phyloP scores from a whole-genome alignment of 2,113 vertebrate genomes.

The Bothrops jararaca region DNA sequence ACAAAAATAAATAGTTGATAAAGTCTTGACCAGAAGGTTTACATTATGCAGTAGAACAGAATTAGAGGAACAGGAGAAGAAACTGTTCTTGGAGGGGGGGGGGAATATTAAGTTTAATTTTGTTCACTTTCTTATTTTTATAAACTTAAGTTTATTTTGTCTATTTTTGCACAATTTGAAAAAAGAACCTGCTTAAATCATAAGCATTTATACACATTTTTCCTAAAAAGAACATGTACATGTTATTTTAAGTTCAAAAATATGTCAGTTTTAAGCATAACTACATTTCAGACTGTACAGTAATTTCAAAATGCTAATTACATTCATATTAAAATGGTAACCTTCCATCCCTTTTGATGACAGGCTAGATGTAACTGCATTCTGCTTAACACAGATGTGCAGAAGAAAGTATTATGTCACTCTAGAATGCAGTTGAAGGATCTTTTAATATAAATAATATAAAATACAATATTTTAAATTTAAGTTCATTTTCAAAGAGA shows the following conservation, averaged over 20 bases:
- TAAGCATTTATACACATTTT: not conserved
- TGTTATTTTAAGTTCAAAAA: not conserved
- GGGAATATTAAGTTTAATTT: not conserved
- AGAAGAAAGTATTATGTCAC: not conserved
- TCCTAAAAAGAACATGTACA: not conserved
- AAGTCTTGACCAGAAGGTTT: not conserved
- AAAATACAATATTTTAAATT: not conserved
- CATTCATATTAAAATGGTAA: not conserved
- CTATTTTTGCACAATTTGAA: not conserved
- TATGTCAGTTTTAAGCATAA: not conserved
- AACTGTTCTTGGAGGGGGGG: not conserved
- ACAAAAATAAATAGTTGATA: not conserved
- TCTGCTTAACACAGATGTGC: not conserved
- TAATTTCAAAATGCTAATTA: not conserved
- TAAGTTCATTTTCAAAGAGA: not conserved
- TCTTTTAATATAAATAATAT: not conserved
- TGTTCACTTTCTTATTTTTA: not conserved
- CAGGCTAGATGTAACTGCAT: not conserved
- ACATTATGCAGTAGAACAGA: not conserved
- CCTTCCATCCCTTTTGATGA: not conserved
- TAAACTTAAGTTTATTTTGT: not conserved
- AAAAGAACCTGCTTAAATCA: not conserved
- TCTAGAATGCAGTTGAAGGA: not conserved
- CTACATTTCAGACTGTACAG: not conserved
- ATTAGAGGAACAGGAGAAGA: not conserved